Percentiles rank a stretch among this genome's conserved stretches.
Conservation (phyloP, 2,113 vertebrate species). For the Benitochromis conjunctus region DNA sequence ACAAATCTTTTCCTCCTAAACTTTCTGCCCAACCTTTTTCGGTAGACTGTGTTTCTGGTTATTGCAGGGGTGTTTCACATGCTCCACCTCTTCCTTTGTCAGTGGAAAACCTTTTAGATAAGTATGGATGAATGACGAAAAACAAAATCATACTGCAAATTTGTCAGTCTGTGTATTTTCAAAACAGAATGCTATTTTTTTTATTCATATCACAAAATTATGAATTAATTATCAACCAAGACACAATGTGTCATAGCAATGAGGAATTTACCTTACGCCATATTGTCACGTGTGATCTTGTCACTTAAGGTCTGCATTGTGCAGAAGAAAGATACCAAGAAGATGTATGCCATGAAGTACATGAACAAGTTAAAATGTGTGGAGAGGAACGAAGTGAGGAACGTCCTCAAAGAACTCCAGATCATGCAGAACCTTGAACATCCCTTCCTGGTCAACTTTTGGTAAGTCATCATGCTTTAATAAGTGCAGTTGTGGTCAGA, state of each 20-base stretch:
- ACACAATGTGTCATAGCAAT: background rate
- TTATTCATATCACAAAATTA: background rate
- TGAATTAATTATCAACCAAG: background rate
- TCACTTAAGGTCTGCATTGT: constrained; percentile 90
- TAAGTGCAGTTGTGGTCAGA: background rate
- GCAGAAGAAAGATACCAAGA: constrained; percentile 97
- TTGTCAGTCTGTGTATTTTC: background rate
- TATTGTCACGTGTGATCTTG: background rate
- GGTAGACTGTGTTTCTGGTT: background rate
- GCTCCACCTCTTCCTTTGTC: background rate
- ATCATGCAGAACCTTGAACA: constrained; percentile 98
- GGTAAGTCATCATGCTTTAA: constrained; percentile 73
- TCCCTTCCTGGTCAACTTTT: constrained; percentile 95
- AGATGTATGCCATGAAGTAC: constrained; percentile 99
- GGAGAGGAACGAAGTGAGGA: constrained; percentile 94
- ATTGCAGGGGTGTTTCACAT: background rate
- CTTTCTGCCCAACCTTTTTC: background rate
- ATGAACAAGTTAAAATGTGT: constrained; percentile 98
- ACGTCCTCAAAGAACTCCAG: constrained; percentile 96
- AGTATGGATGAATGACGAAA: background rate
- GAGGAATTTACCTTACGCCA: background rate
- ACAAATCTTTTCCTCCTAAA: background rate
- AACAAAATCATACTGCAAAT: background rate
- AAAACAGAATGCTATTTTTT: background rate
- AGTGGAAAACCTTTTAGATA: background rate